phyloP scores from a whole-genome alignment of 2,888 invertebrate species.

The Plebejus anna region DNA sequence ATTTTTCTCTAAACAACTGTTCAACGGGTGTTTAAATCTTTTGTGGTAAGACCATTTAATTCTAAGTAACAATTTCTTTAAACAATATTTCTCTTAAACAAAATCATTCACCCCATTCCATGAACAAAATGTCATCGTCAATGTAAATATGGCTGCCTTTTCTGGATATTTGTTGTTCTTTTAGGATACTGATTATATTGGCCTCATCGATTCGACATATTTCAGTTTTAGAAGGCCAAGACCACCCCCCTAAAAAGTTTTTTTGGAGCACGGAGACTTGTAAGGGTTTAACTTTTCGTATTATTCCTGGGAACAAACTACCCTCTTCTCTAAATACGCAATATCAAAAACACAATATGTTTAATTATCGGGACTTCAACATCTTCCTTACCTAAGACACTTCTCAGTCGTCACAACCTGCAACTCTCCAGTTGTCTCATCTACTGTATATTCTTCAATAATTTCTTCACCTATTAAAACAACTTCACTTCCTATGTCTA shows the following conservation, averaged over 20 bases:
- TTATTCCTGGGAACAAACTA: not conserved
- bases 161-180: conserved; percentile 27
- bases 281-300: conserved; percentile 5
- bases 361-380: conserved; percentile 5
- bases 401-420: too few relatives aligned
- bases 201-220: conserved; percentile 31
- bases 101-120: conserved; percentile 7
- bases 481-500: not conserved
- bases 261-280: conserved; percentile 4
- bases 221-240: not conserved
- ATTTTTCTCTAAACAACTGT: too few relatives aligned
- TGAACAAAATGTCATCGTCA: not conserved
- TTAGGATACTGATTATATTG: conserved; percentile 22
- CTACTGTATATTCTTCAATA: too few relatives aligned
- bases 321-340: not conserved
- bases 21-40: too few relatives aligned
- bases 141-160: conserved; percentile 11
- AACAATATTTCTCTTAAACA: not conserved
- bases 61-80: conserved; percentile 7
- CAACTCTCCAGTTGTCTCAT: too few relatives aligned
- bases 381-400: not conserved
- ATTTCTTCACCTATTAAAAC: too few relatives aligned
- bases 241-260: conserved; percentile 1
- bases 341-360: too few relatives aligned
- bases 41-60: too few relatives aligned